Conservation (phyloP, 2,888 invertebrate genomes). For the Conomelus anceps region DNA sequence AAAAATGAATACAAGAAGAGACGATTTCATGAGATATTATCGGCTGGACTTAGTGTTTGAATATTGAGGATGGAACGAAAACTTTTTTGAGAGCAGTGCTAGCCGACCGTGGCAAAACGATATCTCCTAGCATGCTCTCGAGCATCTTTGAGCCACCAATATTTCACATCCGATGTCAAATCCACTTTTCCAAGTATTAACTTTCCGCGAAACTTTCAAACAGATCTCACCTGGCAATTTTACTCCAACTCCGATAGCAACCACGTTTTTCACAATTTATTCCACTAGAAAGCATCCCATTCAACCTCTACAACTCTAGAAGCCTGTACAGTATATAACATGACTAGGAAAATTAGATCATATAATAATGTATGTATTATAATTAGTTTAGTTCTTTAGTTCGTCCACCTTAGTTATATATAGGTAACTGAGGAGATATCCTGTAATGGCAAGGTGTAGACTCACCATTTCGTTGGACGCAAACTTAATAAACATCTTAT, state of each 20-base stretch:
- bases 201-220: neutral
- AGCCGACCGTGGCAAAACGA: neutral
- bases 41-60: neutral
- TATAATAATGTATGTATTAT: too few species aligned
- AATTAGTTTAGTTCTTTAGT: too few species aligned
- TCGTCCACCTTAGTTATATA: too few species aligned
- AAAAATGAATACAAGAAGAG: neutral
- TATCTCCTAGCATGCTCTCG: neutral
- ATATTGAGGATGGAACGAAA: neutral
- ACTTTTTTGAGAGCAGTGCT: neutral
- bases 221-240: neutral
- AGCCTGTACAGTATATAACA: too few species aligned
- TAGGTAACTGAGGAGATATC: too few species aligned
- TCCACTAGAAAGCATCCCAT: neutral
- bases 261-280: neutral
- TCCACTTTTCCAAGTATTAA: neutral
- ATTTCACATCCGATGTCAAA: neutral
- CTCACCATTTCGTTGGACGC: too few species aligned
- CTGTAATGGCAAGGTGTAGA: too few species aligned
- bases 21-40: neutral
- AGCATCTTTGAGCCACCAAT: neutral
- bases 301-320: too few species aligned
- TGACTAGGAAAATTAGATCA: too few species aligned
- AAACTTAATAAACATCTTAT: too few species aligned
- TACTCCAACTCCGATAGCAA: neutral